phyloP scores from a whole-genome alignment of 2,113 vertebrate species.

The Perognathus longimembris region DNA sequence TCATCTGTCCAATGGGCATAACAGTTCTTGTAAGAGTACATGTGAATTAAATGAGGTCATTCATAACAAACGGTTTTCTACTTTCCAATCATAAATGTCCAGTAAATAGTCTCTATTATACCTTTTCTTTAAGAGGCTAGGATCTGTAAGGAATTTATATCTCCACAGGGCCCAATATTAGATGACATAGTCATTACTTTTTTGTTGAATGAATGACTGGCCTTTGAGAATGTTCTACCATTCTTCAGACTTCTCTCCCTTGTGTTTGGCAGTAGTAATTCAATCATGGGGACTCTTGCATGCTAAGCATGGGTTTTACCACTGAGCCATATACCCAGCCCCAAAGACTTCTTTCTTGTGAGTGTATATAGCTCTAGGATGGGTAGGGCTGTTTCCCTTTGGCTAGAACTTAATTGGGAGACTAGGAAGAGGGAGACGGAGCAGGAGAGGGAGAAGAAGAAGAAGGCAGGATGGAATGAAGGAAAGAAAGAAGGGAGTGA shows the following conservation, averaged over 20 bases:
- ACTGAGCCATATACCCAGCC: background rate
- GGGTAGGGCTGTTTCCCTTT: background rate
- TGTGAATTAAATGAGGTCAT: background rate
- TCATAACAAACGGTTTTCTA: background rate
- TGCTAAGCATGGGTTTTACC: background rate
- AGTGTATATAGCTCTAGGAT: background rate
- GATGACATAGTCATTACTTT: background rate
- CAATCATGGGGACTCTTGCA: background rate
- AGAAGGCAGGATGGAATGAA: background rate
- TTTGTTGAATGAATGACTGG: conserved; percentile 34
- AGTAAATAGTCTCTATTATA: background rate
- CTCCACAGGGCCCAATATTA: background rate
- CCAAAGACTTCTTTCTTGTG: background rate
- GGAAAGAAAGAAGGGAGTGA: background rate
- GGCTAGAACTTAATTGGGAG: background rate
- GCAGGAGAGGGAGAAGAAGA: background rate
- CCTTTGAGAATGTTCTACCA: background rate
- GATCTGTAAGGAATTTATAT: conserved; percentile 7
- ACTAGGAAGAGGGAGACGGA: background rate
- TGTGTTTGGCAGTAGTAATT: background rate
- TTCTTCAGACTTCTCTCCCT: background rate
- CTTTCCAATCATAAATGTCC: background rate
- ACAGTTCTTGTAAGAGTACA: background rate
- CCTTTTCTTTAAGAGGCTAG: background rate
- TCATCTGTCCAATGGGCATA: conserved; percentile 1